Evolutionary conservation across 2,888 invertebrate species (phyloP).

Genomic region (Drosophila mimica): DNA sequence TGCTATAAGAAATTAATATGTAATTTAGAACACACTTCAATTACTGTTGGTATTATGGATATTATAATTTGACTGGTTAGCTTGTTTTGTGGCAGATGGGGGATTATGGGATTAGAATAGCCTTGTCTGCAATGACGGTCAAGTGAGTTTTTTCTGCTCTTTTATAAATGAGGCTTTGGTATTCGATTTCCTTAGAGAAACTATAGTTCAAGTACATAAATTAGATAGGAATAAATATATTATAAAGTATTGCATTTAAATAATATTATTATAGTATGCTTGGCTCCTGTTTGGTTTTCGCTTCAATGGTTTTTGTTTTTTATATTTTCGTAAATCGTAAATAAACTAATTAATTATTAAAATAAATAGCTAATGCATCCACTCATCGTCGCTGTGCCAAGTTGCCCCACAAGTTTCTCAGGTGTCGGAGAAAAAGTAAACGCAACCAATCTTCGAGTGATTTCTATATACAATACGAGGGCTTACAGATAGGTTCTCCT

Average conservation of each 20-base stretch:
- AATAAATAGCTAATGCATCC: constrained; percentile 6
- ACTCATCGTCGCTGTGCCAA: not conserved
- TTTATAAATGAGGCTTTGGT: constrained; percentile 36
- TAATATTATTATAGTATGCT: constrained; percentile 36
- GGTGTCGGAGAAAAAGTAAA: not conserved
- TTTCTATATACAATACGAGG: constrained; percentile 42
- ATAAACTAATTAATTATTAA: constrained; percentile 5
- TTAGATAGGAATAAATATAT: constrained; percentile 13
- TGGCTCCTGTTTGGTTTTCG: constrained; percentile 58
- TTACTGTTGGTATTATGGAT: constrained; percentile 12
- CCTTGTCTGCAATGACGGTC: constrained; percentile 10
- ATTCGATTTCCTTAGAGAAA: constrained; percentile 7
- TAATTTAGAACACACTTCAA: constrained; percentile 60
- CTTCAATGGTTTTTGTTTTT: constrained; percentile 26
- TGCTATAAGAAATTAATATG: constrained; percentile 86
- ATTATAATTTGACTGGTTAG: constrained; percentile 19
- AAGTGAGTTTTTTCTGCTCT: constrained; percentile 29
- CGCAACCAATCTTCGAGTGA: constrained; percentile 1
- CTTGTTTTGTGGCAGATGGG: constrained; percentile 14
- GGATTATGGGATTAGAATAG: constrained; percentile 21
- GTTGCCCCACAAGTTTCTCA: not conserved
- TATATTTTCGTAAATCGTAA: too few relatives aligned
- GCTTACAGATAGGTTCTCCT: constrained; percentile 17
- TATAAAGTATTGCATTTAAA: constrained; percentile 21
- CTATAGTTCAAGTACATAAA: not conserved